A percentile compares a stretch with the other conserved stretches of the same genome.
Conservation (phyloP, 2,888 invertebrate species). For the Acronicta aceris region DNA sequence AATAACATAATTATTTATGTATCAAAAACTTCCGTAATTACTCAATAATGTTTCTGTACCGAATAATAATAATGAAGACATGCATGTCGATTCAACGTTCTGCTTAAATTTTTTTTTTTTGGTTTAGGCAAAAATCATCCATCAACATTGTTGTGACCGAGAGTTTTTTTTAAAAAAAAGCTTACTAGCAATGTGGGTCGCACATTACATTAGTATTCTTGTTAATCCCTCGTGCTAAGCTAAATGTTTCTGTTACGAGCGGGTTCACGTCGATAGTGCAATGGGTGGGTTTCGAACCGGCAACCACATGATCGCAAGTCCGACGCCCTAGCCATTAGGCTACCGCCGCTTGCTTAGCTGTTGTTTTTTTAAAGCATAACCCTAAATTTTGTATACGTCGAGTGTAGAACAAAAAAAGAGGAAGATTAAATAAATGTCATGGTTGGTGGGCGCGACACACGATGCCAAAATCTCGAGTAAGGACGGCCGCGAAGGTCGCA, state of each 20-base stretch:
- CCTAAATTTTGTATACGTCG: conserved; percentile 25
- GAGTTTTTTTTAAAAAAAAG: too few relatives aligned
- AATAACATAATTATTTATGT: too few relatives aligned
- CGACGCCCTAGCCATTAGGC: too few relatives aligned
- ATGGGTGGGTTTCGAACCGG: too few relatives aligned
- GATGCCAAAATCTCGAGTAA: conserved; percentile 79
- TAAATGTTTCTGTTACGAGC: too few relatives aligned
- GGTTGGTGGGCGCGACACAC: conserved; percentile 69
- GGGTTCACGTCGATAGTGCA: too few relatives aligned
- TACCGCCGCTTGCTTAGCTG: too few relatives aligned
- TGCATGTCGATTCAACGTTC: conserved; percentile 16
- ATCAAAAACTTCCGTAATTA: too few relatives aligned
- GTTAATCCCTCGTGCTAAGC: too few relatives aligned
- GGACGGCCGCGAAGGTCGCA: conserved; percentile 79
- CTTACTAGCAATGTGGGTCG: too few relatives aligned
- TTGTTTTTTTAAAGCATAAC: conserved; percentile 22
- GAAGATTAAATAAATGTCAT: conserved; percentile 73
- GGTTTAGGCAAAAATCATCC: neutral
- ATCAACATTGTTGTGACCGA: conserved; percentile 6
- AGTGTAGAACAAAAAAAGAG: conserved; percentile 57
- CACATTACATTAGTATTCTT: too few relatives aligned
- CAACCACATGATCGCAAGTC: too few relatives aligned
- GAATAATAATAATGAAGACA: conserved; percentile 14
- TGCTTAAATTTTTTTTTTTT: conserved; percentile 14
- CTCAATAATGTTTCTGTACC: conserved; percentile 36